Evolutionary conservation across 2,797 vertebrate genomes (phyloP), one percentile per base, ranked within the genome.

Genomic region (Anas flavirostris): DNA sequence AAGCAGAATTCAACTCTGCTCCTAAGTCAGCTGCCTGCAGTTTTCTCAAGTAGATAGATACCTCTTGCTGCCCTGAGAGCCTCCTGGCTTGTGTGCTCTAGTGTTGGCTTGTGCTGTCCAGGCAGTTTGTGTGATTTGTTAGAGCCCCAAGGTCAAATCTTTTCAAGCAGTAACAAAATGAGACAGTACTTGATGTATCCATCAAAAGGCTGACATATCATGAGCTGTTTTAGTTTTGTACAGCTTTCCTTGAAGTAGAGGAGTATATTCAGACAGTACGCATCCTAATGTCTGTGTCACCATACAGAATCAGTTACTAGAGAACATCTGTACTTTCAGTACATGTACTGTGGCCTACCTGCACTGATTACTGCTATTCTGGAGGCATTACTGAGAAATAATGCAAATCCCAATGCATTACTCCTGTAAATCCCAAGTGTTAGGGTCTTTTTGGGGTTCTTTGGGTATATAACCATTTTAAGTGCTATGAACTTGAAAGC

Each of bases 201-300:
- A 0, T 88, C 72, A 59, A 56, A 66, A 88, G n/a, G 75, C 74
- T 93, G 86, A 74, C 41, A 18, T 28, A 46, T 29, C 2, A 0
- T 64, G 81, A 76, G 52, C 72, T 77, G 75, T 2, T 86, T 44
- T 60, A 41, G 81, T 43, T 88, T 67, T 41, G 56, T 48, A 29
- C 48, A 82, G 86, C 22, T 73, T 90, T 79, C 60, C 81, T 41
- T 63, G 66, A 77, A 78, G 66, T 28, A 69, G 44, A 77, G 69
- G 69, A 93, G 52, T 48, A 0, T 35, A 18, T 68, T 82, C 80
- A 90, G 81, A 84, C 78, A 90, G 91, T 82, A 90, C 94, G 93
- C 86, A 94, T 59, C 56, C 81, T 59, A 33, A 88, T 37, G 91
- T 79, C 81, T 90, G 82, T 55, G 82, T 90, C 88, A 93, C 90